These are phyloP conservation scores for Spheniscus humboldti DNA, from an alignment of 2,797 vertebrate species.

Conservation along the genomic window DNA sequence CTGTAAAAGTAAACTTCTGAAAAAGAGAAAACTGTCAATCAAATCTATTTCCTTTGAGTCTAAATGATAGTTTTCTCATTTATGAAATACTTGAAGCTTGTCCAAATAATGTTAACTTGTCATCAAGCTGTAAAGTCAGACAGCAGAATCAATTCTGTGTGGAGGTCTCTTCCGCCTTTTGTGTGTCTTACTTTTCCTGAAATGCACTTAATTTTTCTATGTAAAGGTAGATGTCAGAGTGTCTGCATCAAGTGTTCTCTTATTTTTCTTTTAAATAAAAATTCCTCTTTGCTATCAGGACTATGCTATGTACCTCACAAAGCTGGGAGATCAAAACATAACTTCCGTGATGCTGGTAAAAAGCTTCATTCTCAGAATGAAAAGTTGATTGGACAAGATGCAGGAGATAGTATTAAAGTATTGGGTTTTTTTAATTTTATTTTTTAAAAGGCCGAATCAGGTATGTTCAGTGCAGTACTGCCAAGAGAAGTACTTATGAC, in stretches of 20 bases:
- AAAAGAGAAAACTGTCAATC: neutral
- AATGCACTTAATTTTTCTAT: neutral
- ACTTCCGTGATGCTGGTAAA: neutral
- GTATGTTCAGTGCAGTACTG: neutral
- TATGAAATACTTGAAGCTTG: neutral
- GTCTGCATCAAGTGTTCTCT: neutral
- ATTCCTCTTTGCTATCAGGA: neutral
- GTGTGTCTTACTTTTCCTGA: neutral
- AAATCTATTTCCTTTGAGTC: neutral
- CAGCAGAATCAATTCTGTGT: neutral
- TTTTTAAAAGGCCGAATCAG: neutral
- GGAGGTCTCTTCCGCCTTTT: neutral
- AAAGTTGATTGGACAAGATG: neutral
- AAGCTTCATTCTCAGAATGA: neutral
- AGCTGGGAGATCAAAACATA: neutral
- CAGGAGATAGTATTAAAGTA: neutral
- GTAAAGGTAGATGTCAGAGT: neutral
- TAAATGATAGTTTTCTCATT: neutral
- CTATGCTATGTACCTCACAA: neutral
- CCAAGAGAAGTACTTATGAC: neutral
- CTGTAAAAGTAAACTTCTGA: neutral
- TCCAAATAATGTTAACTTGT: neutral
- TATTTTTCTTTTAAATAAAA: neutral
- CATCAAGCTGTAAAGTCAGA: neutral
- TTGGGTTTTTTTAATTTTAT: fast-evolving